A percentile compares a stretch with the other conserved stretches of the same genome.
phyloP scores from a whole-genome alignment of 2,113 vertebrate genomes.

The Trinectes maculatus region DNA sequence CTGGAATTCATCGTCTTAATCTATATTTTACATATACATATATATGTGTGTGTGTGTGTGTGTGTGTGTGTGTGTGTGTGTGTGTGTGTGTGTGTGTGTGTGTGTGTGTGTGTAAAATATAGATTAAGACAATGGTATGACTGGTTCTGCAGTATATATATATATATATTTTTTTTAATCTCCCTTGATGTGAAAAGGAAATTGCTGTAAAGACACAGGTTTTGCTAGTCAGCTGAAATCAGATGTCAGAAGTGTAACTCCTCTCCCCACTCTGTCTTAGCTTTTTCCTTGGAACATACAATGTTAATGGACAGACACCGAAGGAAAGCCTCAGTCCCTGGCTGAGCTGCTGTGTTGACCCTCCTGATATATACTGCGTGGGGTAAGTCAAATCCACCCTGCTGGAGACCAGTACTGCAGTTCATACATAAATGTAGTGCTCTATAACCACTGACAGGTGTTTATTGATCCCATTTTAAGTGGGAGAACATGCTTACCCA shows the following conservation, averaged over 20 bases:
- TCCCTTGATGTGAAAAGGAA: neutral
- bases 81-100: no score
- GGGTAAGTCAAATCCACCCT: slow-evolving; percentile 83
- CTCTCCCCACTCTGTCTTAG: slow-evolving; percentile 70
- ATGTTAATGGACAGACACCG: slow-evolving; percentile 94
- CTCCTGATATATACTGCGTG: slow-evolving; percentile 95
- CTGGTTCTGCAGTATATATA: no score
- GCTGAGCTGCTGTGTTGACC: slow-evolving; percentile 82
- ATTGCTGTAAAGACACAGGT: neutral
- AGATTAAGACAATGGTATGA: no score
- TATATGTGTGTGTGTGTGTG: no score
- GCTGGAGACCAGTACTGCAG: neutral
- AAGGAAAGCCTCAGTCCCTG: slow-evolving; percentile 90
- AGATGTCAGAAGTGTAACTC: neutral
- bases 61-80: no score
- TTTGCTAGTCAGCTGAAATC: neutral
- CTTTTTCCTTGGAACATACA: slow-evolving; percentile 95
- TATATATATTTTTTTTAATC: no score
- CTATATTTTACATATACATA: no score
- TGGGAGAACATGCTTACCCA: slow-evolving; percentile 15
- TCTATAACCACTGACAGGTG: slow-evolving; percentile 28
- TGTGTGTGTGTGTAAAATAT: no score
- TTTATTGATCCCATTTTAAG: slow-evolving; percentile 33
- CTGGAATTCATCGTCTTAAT: no score
- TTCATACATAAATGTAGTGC: slow-evolving; percentile 13